Base-by-base conservation (phyloP, 2,113 vertebrate genomes). In the Notarius quadriscutis region DNA sequence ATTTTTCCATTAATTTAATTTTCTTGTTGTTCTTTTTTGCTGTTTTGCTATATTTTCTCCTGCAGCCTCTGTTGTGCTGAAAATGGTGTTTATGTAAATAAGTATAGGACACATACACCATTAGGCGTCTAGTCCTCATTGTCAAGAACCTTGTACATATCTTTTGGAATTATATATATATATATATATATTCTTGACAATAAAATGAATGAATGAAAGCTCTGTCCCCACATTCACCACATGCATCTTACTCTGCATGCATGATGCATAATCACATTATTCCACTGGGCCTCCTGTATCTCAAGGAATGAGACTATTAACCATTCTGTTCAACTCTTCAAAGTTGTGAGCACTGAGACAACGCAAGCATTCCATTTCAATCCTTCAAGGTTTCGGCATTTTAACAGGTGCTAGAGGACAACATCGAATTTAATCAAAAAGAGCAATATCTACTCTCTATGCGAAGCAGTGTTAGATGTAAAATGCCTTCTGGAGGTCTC, bases 351-450 rank as follows among this genome's bases (percentile, higher is more conserved):
- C 79, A 51, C 15, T 82, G 67, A 80, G 80, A 82, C 69, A 87
- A 53, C n/a, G 18, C 55, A 50, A 51, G 72, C 34, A 6, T 60
- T 81, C 77, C 67, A 85, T 65, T 81, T 81, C 18, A 58, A 81
- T 17, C 83, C 83, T 85, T 81, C 62, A 34, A 85, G 79, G 69
- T 83, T 63, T 83, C 15, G 55, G 20, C 25, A n/a, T 91, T 92
- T 86, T 34, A 88, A 82, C 27, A 85, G 57, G 51, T 60, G 84
- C 78, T 75, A 41, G 69, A 81, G 84, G 87, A 88, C 86, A 85
- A 88, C 92, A 90, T 92, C 89, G 91, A 91, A 75, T 92, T 91
- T 89, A 89, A 93, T 93, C 90, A 86, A 83, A 84, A 88, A 82
- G 11, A 57, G 84, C 67, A 55, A 78, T 83, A 75, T 83, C 80